A percentile compares a stretch with the other conserved stretches of the same genome.
phyloP scores from a whole-genome alignment of 2,113 vertebrate species.

The Sisor rabdophorus region DNA sequence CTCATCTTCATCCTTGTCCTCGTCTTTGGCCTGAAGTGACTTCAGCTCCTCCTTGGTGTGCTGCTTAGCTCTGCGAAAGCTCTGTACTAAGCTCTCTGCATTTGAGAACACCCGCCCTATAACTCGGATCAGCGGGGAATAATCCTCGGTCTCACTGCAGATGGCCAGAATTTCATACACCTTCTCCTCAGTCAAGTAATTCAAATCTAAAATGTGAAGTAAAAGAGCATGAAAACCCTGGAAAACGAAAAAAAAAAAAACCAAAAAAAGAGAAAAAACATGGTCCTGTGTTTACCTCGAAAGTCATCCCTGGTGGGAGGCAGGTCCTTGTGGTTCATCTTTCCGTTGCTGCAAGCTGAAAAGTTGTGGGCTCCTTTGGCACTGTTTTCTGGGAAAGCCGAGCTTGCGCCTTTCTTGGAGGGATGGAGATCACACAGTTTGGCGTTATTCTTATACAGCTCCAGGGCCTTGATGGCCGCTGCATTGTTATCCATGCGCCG shows the following conservation, averaged over 20 bases:
- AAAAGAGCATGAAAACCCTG: not conserved
- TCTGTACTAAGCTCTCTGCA: slow-evolving; percentile 85
- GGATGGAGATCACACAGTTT: slow-evolving; percentile 96
- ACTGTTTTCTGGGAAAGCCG: slow-evolving; percentile 84
- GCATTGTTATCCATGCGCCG: slow-evolving; percentile 94
- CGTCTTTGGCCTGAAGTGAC: slow-evolving; percentile 92
- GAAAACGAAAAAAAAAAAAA: no score
- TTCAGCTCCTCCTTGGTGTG: slow-evolving; percentile 82
- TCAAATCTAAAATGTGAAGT: slow-evolving; percentile 76
- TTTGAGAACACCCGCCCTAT: slow-evolving; percentile 92
- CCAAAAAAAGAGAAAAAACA: not conserved
- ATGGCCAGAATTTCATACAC: slow-evolving; percentile 85
- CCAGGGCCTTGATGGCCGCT: slow-evolving; percentile 94
- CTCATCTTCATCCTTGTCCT: slow-evolving; percentile 97
- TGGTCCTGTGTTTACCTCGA: slow-evolving; percentile 74
- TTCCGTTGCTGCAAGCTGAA: slow-evolving; percentile 74
- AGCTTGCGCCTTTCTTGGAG: slow-evolving; percentile 95
- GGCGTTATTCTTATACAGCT: slow-evolving; percentile 97
- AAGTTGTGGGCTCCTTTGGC: slow-evolving; percentile 77
- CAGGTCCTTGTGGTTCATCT: slow-evolving; percentile 82
- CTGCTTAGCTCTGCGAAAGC: slow-evolving; percentile 84
- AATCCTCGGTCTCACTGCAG: slow-evolving; percentile 85
- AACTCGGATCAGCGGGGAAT: slow-evolving; percentile 84
- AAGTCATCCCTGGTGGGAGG: slow-evolving; percentile 81
- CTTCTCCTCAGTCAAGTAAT: slow-evolving; percentile 86